Conservation (phyloP, 2,888 invertebrate species). For the Drosophila melanosoma region DNA sequence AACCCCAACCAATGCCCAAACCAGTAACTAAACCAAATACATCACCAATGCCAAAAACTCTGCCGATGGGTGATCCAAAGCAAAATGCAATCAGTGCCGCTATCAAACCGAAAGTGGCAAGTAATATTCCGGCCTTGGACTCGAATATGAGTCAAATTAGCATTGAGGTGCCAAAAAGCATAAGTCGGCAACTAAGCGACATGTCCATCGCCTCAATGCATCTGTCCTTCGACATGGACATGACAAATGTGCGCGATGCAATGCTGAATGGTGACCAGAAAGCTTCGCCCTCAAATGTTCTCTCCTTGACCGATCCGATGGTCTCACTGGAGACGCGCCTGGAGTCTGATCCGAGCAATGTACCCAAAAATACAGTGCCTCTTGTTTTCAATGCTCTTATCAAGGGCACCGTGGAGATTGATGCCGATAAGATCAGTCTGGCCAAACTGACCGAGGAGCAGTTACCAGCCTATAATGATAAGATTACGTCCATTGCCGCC, state of each 20-base stretch:
- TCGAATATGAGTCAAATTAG: constrained; percentile 36
- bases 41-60: constrained; percentile 7
- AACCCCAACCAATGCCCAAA: constrained; percentile 19
- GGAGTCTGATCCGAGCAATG: constrained; percentile 33
- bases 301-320: constrained; percentile 36
- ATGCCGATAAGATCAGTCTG: constrained; percentile 63
- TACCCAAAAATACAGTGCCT: constrained; percentile 50
- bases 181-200: constrained; percentile 58
- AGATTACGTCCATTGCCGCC: constrained; percentile 76
- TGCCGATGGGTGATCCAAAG: constrained; percentile 37
- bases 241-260: constrained; percentile 73
- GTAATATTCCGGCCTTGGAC: neutral
- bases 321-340: constrained; percentile 60
- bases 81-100: constrained; percentile 20
- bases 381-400: constrained; percentile 76
- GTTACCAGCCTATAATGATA: constrained; percentile 73
- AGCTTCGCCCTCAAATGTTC: neutral
- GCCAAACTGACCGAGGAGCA: constrained; percentile 45
- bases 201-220: constrained; percentile 79
- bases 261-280: constrained; percentile 34
- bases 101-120: neutral
- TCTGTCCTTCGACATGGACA: constrained; percentile 79
- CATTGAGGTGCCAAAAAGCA: constrained; percentile 55
- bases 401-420: constrained; percentile 68
- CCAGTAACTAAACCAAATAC: constrained; percentile 11